phyloP scores from a whole-genome alignment of 2,797 vertebrate genomes.

The Crotalus adamanteus region DNA sequence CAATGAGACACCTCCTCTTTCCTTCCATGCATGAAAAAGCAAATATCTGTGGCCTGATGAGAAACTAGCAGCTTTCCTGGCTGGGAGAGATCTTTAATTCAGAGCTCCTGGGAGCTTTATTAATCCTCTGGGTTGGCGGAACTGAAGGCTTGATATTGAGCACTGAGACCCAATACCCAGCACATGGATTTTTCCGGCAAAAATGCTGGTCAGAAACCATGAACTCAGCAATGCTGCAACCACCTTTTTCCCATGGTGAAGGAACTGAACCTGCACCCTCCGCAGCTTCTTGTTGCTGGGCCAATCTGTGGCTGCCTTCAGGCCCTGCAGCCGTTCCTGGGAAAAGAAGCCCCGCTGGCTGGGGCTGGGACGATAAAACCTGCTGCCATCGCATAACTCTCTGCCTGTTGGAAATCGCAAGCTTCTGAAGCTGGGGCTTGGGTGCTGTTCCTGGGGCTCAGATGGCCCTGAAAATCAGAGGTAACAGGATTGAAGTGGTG shows the following conservation, averaged over 20 bases:
- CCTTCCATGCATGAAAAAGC: neutral
- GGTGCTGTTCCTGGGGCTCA: neutral
- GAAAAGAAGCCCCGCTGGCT: too few relatives aligned
- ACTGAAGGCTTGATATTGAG: neutral
- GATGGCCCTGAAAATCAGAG: neutral
- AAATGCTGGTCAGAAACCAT: too few relatives aligned
- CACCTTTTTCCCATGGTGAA: neutral
- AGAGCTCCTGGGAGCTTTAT: neutral
- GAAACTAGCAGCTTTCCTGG: neutral
- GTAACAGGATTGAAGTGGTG: neutral
- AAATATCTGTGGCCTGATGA: neutral
- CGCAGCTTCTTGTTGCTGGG: neutral
- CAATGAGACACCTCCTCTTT: constrained; percentile 36
- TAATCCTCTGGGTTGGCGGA: neutral
- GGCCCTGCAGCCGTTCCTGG: too few relatives aligned
- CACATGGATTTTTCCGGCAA: too few relatives aligned
- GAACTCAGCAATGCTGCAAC: neutral
- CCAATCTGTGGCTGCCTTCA: neutral
- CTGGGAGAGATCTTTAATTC: neutral
- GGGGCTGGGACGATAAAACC: too few relatives aligned
- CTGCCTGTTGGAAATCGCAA: neutral
- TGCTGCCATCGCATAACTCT: neutral
- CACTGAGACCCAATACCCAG: neutral
- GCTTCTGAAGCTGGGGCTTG: neutral
- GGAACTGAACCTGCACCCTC: too few relatives aligned